Evolutionary conservation across 2,797 vertebrate species (phyloP).

Genomic region (Lagodon rhomboides): DNA sequence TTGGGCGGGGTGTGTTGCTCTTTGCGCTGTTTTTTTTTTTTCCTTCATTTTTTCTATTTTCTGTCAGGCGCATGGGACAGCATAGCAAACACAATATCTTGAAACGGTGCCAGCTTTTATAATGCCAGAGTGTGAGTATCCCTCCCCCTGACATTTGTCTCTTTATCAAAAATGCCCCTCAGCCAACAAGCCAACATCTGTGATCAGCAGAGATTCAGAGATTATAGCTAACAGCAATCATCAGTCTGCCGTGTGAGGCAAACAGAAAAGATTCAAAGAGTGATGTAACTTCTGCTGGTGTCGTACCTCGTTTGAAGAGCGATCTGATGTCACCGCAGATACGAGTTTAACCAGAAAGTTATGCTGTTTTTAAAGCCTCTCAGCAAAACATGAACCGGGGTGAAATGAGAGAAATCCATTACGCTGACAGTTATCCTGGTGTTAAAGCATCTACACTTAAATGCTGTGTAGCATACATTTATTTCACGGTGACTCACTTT

Average conservation of each 20-base stretch:
- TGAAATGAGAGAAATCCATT: slow-evolving; percentile 53
- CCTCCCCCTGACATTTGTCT: slow-evolving; percentile 76
- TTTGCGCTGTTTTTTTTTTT: slow-evolving; percentile 43
- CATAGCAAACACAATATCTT: slow-evolving; percentile 70
- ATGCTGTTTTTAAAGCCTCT: slow-evolving; percentile 52
- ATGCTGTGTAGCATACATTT: slow-evolving; percentile 34
- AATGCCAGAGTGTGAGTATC: slow-evolving; percentile 65
- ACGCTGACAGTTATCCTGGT: slow-evolving; percentile 47
- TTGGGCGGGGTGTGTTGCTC: slow-evolving; percentile 37
- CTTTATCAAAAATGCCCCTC: slow-evolving; percentile 78
- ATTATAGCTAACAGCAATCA: slow-evolving; percentile 73
- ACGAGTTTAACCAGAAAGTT: slow-evolving; percentile 39
- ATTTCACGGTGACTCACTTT: slow-evolving; percentile 41
- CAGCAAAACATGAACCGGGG: slow-evolving; percentile 48
- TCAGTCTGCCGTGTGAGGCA: slow-evolving; percentile 58
- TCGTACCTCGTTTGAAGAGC: slow-evolving; percentile 46
- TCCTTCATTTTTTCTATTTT: slow-evolving; percentile 19
- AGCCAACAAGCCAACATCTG: slow-evolving; percentile 78
- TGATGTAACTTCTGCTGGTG: slow-evolving; percentile 50
- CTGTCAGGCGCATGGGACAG: slow-evolving; percentile 47
- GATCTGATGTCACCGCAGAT: slow-evolving; percentile 46
- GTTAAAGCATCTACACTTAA: slow-evolving; percentile 33
- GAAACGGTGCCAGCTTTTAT: slow-evolving; percentile 69
- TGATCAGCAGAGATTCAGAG: slow-evolving; percentile 76
- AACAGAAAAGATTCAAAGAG: slow-evolving; percentile 51